Evolutionary conservation across 2,113 vertebrate species (phyloP).

Genomic region (Tragelaphus strepsiceros): DNA sequence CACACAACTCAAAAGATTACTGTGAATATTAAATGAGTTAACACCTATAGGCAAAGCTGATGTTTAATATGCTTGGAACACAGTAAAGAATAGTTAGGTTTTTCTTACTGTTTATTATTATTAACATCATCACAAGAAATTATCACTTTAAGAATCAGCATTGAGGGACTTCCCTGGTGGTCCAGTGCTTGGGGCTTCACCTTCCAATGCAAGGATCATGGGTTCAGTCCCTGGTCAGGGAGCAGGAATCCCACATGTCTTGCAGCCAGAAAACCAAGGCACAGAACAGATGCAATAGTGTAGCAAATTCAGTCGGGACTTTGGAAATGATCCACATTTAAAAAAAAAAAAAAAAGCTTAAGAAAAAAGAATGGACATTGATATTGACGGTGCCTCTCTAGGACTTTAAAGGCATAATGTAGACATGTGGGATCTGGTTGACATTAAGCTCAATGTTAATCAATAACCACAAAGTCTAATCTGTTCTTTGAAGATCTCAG

Average conservation of each 20-base stretch:
- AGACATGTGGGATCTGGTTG: not conserved
- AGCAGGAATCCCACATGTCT: not conserved
- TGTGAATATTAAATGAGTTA: not conserved
- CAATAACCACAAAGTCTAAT: not conserved
- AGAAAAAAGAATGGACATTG: not conserved
- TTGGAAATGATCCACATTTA: not conserved
- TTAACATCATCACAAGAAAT: not conserved
- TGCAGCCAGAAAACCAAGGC: not conserved
- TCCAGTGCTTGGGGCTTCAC: not conserved
- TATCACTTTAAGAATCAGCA: not conserved
- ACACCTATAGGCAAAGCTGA: not conserved
- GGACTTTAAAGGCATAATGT: not conserved
- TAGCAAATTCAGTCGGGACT: not conserved
- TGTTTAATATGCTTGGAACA: not conserved
- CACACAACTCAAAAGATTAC: not conserved
- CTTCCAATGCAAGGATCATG: not conserved
- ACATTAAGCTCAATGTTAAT: not conserved
- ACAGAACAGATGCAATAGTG: not conserved
- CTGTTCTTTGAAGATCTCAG: not conserved
- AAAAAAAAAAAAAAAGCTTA: not conserved
- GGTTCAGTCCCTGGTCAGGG: not conserved
- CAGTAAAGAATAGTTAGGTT: not conserved
- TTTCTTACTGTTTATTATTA: not conserved
- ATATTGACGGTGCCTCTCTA: fast-evolving
- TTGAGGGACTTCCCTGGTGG: not conserved